Evolutionary conservation across 2,888 invertebrate genomes (phyloP).

Genomic region (Ceraclea dissimilis): DNA sequence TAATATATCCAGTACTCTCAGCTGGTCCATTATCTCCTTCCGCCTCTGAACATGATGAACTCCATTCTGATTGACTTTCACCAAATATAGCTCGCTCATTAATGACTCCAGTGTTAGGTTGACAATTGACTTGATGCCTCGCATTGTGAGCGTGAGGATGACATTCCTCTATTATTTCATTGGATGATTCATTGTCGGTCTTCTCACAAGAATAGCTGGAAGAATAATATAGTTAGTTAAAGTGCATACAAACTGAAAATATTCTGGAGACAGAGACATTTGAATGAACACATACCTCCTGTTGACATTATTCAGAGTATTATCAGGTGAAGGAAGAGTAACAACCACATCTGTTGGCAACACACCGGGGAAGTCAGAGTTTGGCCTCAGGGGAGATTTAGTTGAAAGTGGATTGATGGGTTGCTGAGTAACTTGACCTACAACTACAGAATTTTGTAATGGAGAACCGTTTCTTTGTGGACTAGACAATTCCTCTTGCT

Average conservation of each 20-base stretch:
- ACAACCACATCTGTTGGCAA: conserved; percentile 46
- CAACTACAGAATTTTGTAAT: conserved; percentile 17
- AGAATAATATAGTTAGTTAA: conserved; percentile 7
- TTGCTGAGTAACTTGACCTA: conserved; percentile 13
- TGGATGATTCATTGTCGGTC: conserved; percentile 25
- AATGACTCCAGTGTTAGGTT: conserved; percentile 14
- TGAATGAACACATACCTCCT: conserved; percentile 23
- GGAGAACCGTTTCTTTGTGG: conserved; percentile 30
- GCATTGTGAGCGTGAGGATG: conserved; percentile 19
- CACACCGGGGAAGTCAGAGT: conserved; percentile 43
- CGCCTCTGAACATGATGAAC: conserved; percentile 52
- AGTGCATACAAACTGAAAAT: not conserved
- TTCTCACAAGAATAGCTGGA: conserved; percentile 26
- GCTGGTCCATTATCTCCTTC: conserved; percentile 47
- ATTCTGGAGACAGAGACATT: no score
- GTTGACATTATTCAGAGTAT: conserved; percentile 24
- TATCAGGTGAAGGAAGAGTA: conserved; percentile 38
- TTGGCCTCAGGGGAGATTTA: conserved; percentile 30
- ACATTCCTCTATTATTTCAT: conserved; percentile 25
- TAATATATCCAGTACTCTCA: conserved; percentile 76
- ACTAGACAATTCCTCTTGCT: conserved; percentile 48
- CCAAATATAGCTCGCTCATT: conserved; percentile 35
- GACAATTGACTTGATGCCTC: conserved; percentile 19
- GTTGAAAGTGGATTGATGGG: conserved; percentile 23
- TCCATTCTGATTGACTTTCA: conserved; percentile 79